These are phyloP conservation scores for Paragorgia papillata DNA, from an alignment of 92 coral and sea anemone species.

Conservation along the genomic window DNA sequence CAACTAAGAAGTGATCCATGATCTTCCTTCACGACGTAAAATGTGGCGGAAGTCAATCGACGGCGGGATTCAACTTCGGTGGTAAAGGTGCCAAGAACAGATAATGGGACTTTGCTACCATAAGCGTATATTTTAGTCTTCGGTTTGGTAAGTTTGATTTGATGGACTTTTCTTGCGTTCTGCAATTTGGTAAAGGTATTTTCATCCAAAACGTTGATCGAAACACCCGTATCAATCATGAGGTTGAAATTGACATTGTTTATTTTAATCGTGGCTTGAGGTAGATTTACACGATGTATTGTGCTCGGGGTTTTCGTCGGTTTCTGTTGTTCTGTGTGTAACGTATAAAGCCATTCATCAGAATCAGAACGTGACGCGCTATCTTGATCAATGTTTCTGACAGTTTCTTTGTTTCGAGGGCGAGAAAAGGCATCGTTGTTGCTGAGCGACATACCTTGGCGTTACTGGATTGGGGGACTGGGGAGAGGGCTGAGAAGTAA, in stretches of 20 bases:
- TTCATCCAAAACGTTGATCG: conserved; percentile 20
- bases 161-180: neutral
- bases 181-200: neutral
- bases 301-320: neutral
- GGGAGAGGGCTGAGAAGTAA: too few relatives aligned
- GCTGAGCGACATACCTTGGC: conserved; percentile 14
- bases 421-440: neutral
- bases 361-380: conserved; percentile 13
- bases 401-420: neutral
- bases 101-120: conserved; percentile 26
- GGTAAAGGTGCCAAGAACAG: neutral
- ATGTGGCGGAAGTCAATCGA: conserved; percentile 6
- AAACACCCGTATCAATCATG: conserved; percentile 28
- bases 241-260: conserved; percentile 6
- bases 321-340: conserved; percentile 10
- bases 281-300: neutral
- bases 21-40: neutral
- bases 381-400: neutral
- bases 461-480: too few relatives aligned
- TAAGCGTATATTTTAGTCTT: conserved; percentile 6
- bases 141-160: neutral
- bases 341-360: conserved; percentile 16
- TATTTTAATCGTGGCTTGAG: conserved; percentile 21
- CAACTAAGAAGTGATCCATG: conserved; percentile 25
- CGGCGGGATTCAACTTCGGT: neutral